A percentile compares a stretch with the other conserved stretches of the same genome.
These are phyloP conservation scores for Buathra laborator DNA, from an alignment of 2,888 invertebrate species.

Conservation along the genomic window DNA sequence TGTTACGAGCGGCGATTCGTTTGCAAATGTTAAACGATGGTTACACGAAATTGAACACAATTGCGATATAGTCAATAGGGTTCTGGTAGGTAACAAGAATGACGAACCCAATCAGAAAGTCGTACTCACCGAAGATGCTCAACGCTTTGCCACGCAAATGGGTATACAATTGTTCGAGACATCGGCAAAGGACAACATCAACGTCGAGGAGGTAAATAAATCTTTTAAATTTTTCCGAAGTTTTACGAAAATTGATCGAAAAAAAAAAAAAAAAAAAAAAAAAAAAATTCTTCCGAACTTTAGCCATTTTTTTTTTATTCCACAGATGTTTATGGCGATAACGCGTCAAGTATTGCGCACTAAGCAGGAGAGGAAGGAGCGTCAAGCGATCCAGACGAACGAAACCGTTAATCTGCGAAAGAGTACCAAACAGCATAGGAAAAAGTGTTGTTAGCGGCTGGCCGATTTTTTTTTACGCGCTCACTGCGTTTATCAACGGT, in stretches of 20 bases:
- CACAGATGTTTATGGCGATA: conserved; percentile 90
- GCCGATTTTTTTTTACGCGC: conserved; percentile 24
- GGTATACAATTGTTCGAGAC: conserved; percentile 99
- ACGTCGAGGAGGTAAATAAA: conserved; percentile 96
- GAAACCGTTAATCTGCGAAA: conserved; percentile 92
- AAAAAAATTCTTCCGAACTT: conserved; percentile 23
- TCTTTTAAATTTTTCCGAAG: no score
- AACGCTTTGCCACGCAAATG: conserved; percentile 99
- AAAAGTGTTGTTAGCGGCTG: conserved; percentile 83
- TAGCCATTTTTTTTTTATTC: conserved; percentile 67
- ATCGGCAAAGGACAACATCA: conserved; percentile 99
- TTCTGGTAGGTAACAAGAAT: conserved; percentile 99
- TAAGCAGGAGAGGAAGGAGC: conserved; percentile 93
- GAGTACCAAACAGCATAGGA: conserved; percentile 87
- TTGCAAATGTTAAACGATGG: conserved; percentile 99
- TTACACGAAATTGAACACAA: conserved; percentile 99
- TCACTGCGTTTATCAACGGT: conserved; percentile 50
- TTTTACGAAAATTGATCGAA: not conserved
- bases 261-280: conserved; percentile 1
- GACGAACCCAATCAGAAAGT: conserved; percentile 98
- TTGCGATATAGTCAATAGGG: conserved; percentile 99
- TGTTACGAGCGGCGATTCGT: conserved; percentile 99
- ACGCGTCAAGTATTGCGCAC: conserved; percentile 93
- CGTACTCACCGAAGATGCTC: conserved; percentile 98
- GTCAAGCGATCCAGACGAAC: conserved; percentile 89